Evolutionary conservation across 2,797 vertebrate species (phyloP), one percentile per base, ranked within the genome.

Genomic region (Dendrocincla tyrannina): DNA sequence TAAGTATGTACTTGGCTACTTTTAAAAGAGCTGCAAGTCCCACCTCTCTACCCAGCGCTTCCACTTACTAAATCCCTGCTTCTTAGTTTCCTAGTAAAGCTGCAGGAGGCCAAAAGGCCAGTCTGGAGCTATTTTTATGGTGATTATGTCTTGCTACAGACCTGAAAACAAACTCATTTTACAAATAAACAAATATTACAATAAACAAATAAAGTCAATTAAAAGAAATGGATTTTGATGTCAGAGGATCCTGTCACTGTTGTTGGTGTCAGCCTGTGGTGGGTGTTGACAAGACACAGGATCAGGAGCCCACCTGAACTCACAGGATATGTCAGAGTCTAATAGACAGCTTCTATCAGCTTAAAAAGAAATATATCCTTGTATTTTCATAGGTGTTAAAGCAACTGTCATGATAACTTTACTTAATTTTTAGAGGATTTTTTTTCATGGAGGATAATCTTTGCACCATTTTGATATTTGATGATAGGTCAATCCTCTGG

Each of bases 1-100:
- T 95, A 95, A 92, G 77, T 84, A 63, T 74, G 84, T 64, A 68
- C 68, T 95, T 93, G 84, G 92, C 78, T 91, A 87, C 91, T 94
- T 95, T 81, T 86, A 81, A 92, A 78, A 91, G 83, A 79, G 41
- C 70, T 96, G 32, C 70, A 93, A 93, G 84, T 84, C 68, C 85
- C 84, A 91, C 88, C 88, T 89, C 88, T 78, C 79, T n/a, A 67
- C 64, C 66, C 66, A 90, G 55, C 55, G 87, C 82, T 91, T 97
- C 79, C 73, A 89, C 76, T 96, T 67, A 78, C 77, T 88, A 88
- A 92, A 94, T 88, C 63, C 56, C 56, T 63, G 27, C 50, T 79
- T 90, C 88, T 96, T 93, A 73, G 49, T 88, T 91, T 91, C 73
- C 60, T 64, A 72, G 55, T 77, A 91, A 90, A 93, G 77, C 75